These are phyloP conservation scores for Anthopleura xanthogrammica DNA, from an alignment of 92 coral and sea anemone species.

Conservation along the genomic window DNA sequence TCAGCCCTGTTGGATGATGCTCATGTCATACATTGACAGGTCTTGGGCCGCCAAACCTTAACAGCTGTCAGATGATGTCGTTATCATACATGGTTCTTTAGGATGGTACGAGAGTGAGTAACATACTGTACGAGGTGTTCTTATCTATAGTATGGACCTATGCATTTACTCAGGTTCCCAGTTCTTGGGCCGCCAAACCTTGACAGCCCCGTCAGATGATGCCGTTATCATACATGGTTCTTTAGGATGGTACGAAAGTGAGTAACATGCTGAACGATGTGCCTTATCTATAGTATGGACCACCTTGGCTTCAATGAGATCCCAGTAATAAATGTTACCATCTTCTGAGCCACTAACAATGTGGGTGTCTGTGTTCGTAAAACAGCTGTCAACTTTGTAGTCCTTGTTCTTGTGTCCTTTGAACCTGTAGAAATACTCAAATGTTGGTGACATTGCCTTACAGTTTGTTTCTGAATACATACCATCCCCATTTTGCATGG, in stretches of 20 bases:
- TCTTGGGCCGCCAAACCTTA: slow-evolving; percentile 82
- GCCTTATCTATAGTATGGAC: slow-evolving; percentile 76
- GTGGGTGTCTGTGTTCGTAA: slow-evolving; percentile 85
- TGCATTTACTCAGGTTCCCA: slow-evolving; percentile 44
- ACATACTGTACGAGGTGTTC: neutral
- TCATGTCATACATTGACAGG: neutral
- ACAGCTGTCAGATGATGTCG: slow-evolving; percentile 92
- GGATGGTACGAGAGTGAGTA: slow-evolving; percentile 19
- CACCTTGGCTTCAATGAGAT: slow-evolving; percentile 87
- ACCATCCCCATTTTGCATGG: neutral
- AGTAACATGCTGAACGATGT: slow-evolving; percentile 72
- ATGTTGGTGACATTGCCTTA: neutral
- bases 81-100: slow-evolving; percentile 62
- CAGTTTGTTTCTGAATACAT: neutral
- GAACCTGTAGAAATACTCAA: slow-evolving; percentile 46
- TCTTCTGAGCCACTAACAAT: slow-evolving; percentile 94
- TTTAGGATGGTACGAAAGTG: slow-evolving; percentile 85
- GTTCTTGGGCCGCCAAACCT: slow-evolving; percentile 83
- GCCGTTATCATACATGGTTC: slow-evolving; percentile 78
- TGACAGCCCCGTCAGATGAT: slow-evolving; percentile 92
- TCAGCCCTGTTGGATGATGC: no score
- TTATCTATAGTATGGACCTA: neutral
- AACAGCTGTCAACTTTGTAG: slow-evolving; percentile 91
- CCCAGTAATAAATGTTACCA: slow-evolving; percentile 91
- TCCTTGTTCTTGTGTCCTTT: slow-evolving; percentile 90